A percentile compares a stretch with the other conserved stretches of the same genome.
phyloP scores from a whole-genome alignment of 2,113 vertebrate genomes.

The Cyprinus carpio region DNA sequence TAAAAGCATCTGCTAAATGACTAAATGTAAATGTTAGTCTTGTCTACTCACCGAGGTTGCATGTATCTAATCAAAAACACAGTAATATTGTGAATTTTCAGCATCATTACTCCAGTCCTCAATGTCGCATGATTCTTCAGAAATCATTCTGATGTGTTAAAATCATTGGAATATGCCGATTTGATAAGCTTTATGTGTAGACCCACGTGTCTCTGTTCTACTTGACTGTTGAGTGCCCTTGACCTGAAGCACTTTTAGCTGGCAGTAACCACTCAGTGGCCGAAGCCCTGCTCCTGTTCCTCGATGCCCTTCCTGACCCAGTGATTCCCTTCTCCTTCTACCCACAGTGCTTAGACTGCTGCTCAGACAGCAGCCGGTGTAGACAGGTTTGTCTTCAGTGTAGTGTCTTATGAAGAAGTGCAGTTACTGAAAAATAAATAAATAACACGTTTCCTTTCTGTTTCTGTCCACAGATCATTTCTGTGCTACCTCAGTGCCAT shows the following conservation, averaged over 20 bases:
- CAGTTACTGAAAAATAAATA: no score
- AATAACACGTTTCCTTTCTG: neutral
- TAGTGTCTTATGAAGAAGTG: neutral
- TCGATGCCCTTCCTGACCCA: slow-evolving; percentile 94
- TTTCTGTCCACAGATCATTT: slow-evolving; percentile 78
- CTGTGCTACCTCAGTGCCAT: slow-evolving; percentile 83
- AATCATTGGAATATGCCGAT: no score
- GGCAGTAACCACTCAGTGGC: slow-evolving; percentile 93
- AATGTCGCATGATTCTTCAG: neutral
- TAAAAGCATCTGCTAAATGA: no score
- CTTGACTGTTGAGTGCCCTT: slow-evolving; percentile 19
- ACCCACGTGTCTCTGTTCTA: neutral
- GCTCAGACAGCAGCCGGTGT: slow-evolving; percentile 75
- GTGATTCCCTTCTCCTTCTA: slow-evolving; percentile 85
- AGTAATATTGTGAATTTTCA: neutral
- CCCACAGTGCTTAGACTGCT: slow-evolving; percentile 80
- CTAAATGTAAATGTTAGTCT: no score
- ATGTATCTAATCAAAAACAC: no score
- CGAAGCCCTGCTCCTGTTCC: slow-evolving; percentile 91
- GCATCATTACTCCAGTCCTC: no score
- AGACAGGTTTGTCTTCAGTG: slow-evolving; percentile 74
- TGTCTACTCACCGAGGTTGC: neutral
- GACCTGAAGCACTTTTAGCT: slow-evolving; percentile 69
- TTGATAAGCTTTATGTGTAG: neutral
- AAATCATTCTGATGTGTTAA: no score